Conservation (phyloP, 2,797 vertebrate species). For the Sebastes hubbsi region DNA sequence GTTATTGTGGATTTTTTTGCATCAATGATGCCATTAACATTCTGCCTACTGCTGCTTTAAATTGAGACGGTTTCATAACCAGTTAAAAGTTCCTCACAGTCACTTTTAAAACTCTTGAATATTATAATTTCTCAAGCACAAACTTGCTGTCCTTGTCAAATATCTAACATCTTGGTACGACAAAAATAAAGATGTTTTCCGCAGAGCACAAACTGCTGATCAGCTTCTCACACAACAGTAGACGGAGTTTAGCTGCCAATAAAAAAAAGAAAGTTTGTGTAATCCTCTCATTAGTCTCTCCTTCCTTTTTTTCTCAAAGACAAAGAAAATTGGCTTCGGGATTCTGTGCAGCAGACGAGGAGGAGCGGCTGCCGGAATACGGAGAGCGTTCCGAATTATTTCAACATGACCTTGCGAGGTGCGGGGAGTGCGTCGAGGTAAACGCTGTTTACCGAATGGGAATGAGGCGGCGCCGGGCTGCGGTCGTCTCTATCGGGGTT, state of each 20-base stretch:
- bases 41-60: too few relatives aligned
- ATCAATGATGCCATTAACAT: too few relatives aligned
- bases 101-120: neutral
- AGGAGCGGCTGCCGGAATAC: conserved; percentile 11
- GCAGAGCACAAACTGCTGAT: conserved; percentile 19
- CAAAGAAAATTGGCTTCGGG: conserved; percentile 44
- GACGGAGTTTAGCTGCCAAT: neutral
- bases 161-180: conserved; percentile 3
- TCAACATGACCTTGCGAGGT: conserved; percentile 71
- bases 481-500: conserved; percentile 43
- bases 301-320: conserved; percentile 46
- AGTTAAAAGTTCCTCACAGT: neutral
- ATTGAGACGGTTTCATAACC: neutral
- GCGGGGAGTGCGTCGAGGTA: conserved; percentile 44
- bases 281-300: conserved; percentile 43
- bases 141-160: conserved; percentile 34
- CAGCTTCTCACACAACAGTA: conserved; percentile 4
- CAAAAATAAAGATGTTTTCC: neutral
- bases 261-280: conserved; percentile 14
- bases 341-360: conserved; percentile 28
- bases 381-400: conserved; percentile 53
- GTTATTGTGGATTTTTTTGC: too few relatives aligned
- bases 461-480: conserved; percentile 53
- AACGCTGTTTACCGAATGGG: conserved; percentile 59
- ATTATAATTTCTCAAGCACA: conserved; percentile 14